These are phyloP conservation scores for Lithophane semibrunnea DNA, from an alignment of 2,888 invertebrate genomes.

Conservation along the genomic window DNA sequence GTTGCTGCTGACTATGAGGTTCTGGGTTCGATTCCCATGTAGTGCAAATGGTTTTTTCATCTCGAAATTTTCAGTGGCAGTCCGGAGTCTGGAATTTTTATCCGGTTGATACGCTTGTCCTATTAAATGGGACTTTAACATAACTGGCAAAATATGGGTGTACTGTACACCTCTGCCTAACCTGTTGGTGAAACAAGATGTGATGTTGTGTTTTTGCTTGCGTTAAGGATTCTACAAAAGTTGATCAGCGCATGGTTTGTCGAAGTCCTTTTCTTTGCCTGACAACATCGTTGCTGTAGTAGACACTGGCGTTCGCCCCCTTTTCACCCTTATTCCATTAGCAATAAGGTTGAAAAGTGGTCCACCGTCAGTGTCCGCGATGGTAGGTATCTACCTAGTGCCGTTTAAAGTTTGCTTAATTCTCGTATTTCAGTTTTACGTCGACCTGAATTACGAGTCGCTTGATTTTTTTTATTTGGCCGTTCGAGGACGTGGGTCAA, in stretches of 20 bases:
- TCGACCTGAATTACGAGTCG: slow-evolving; percentile 8
- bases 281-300: background rate
- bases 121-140: background rate
- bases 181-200: background rate
- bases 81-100: too few species aligned
- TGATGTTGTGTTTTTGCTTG: background rate
- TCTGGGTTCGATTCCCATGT: background rate
- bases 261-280: background rate
- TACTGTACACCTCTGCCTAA: background rate
- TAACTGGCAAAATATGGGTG: background rate
- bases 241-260: background rate
- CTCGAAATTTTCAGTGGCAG: background rate
- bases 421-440: slow-evolving; percentile 28
- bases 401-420: slow-evolving; percentile 21
- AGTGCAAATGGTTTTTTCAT: background rate
- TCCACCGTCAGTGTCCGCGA: too few species aligned
- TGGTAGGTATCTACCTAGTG: background rate
- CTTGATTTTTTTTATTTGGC: slow-evolving; percentile 40
- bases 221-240: background rate
- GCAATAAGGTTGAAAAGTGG: too few species aligned
- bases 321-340: too few species aligned
- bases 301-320: too few species aligned
- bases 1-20: background rate
- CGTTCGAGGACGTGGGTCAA: slow-evolving; percentile 6
- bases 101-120: background rate